Base-by-base conservation (phyloP, 2,113 vertebrate genomes). In the Phasianus colchicus region DNA sequence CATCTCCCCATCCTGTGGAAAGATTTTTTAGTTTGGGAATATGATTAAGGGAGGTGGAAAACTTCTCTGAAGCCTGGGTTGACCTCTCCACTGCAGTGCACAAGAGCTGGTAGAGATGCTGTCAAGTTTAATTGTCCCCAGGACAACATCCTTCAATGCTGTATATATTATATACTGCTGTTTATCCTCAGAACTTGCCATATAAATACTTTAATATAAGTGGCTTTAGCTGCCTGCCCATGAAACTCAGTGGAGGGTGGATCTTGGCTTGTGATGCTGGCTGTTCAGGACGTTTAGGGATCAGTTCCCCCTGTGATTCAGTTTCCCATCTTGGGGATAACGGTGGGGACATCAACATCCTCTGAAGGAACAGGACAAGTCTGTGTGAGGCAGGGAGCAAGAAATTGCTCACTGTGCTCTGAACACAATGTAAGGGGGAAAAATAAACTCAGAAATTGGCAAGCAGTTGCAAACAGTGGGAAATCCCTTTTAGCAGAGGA, bases 311-410 rank as follows among this genome's bases (percentile, higher is more conserved):
- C 54, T 1, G 1, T 9, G 63, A 45, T 85, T 69, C 79, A 7
- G 7, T 4, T 42, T 25, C 24, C 15, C 8, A 20, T 10, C 7
- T 14, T 57, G 58, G 15, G 34, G 14, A 11, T 86, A 17, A 3
- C 3, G 6, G 5, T 61, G 27, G 6, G 45, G 63, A 79, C 54
- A 40, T 4, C 0, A 2, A 20, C 25, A 36, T 15, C 50, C 11
- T 9, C 7, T 0, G 1, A 12, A 1, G 3, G 22, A 58, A 45
- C 0, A 2, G 38, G 21, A 60, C 0, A 1, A 10, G 11, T 60
- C 57, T n/a, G 12, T 40, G 20, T 27, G 34, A 86, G 14, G 15
- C 25, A 63, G 6, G 19, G 21, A 85, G 13, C 0, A 0, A 40
- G 27, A 14, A 6, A 43, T 0, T 1, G 7, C 48, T 89, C 71